phyloP scores from a whole-genome alignment of 2,797 vertebrate genomes.

The Spinus olivaceus region DNA sequence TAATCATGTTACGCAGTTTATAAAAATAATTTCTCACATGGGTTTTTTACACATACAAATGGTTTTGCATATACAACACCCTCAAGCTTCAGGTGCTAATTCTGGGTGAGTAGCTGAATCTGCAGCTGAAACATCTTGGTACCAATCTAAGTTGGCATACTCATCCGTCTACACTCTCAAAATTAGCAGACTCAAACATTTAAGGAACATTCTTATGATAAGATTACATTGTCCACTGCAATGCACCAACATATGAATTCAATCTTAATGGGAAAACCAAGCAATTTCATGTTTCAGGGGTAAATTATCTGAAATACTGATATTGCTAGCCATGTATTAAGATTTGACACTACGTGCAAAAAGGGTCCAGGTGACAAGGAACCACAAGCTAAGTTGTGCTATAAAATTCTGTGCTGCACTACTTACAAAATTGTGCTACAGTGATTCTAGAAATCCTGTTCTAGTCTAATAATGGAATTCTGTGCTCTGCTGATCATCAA shows the following conservation, averaged over 20 bases:
- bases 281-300: neutral
- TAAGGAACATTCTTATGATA: neutral
- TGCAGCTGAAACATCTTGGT: neutral
- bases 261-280: neutral
- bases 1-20: neutral
- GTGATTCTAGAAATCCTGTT: neutral
- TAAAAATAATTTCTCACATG: neutral
- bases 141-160: neutral
- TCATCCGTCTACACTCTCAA: neutral
- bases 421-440: neutral
- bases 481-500: neutral
- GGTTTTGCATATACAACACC: neutral
- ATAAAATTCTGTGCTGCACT: neutral
- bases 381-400: neutral
- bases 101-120: neutral
- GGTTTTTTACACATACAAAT: neutral
- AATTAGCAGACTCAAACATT: neutral
- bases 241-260: neutral
- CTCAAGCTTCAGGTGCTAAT: neutral
- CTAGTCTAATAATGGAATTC: neutral
- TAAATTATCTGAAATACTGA: neutral
- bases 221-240: neutral
- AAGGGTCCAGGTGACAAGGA: neutral
- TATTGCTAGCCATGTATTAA: neutral
- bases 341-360: neutral